Conservation (phyloP, 2,888 invertebrate species). For the Sinohyriopsis cumingii region DNA sequence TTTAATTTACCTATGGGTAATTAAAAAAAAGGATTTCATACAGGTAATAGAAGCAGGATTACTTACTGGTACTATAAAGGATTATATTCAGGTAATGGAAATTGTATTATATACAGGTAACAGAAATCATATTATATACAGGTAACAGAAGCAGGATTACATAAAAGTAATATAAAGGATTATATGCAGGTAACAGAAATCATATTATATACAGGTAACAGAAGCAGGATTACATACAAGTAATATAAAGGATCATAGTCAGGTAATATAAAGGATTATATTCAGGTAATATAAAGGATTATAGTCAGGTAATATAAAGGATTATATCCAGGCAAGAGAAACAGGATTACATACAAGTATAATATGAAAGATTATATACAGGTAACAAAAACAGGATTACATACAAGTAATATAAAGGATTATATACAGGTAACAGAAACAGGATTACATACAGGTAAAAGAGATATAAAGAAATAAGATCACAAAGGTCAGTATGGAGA, state of each 20-base stretch:
- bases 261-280: conserved; percentile 32
- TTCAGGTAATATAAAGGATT: conserved; percentile 28
- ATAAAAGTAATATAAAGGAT: conserved; percentile 2
- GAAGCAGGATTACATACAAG: background rate
- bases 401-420: conserved; percentile 3
- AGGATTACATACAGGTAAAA: background rate
- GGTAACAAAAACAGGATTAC: background rate
- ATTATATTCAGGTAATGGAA: conserved; percentile 48
- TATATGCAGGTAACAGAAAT: conserved; percentile 35
- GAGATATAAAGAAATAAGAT: too few relatives aligned
- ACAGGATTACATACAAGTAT: background rate
- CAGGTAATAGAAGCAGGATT: conserved; percentile 25
- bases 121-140: background rate
- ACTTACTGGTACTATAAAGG: too few relatives aligned
- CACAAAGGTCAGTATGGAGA: too few relatives aligned
- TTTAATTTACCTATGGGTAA: background rate
- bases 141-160: background rate
- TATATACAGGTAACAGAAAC: conserved; percentile 35
- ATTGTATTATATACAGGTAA: background rate
- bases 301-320: too few relatives aligned
- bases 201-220: background rate
- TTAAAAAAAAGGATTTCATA: conserved; percentile 3
- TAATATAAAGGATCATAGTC: too few relatives aligned
- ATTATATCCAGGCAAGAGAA: conserved; percentile 48
- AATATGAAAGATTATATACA: too few relatives aligned